Conservation (phyloP, 2,113 vertebrate species). For the Mus pahari region DNA sequence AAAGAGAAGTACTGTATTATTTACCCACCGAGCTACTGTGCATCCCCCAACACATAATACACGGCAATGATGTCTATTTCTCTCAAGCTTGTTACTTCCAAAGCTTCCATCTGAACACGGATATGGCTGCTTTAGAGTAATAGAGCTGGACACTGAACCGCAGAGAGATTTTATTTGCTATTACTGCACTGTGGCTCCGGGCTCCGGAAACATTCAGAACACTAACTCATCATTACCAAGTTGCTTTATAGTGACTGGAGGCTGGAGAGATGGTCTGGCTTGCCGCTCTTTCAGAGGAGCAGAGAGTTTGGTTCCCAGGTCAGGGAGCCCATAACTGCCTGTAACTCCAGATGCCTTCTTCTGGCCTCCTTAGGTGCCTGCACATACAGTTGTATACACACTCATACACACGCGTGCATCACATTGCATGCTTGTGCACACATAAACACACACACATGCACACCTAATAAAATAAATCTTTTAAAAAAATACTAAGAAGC, state of each 20-base stretch:
- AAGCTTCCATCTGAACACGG: neutral
- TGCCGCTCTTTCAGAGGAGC: neutral
- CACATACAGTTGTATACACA: neutral
- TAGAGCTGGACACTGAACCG: neutral
- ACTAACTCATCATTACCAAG: neutral
- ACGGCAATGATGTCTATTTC: neutral
- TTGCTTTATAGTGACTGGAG: slow-evolving; percentile 11
- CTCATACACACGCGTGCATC: neutral
- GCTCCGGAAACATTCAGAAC: slow-evolving; percentile 15
- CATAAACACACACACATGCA: too few species aligned
- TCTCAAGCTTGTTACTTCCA: neutral
- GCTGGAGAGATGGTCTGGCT: neutral
- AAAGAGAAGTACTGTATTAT: neutral
- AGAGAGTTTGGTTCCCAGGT: neutral
- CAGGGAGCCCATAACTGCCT: neutral
- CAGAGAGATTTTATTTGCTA: neutral
- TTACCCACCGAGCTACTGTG: neutral
- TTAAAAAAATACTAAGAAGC: neutral
- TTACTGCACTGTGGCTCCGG: neutral
- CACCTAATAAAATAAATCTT: neutral
- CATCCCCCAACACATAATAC: neutral
- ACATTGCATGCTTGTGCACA: accelerated
- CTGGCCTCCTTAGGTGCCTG: neutral
- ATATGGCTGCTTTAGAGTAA: neutral
- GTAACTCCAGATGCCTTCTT: neutral